Percentiles rank a stretch among this genome's conserved stretches.
Evolutionary conservation across 2,888 invertebrate species (phyloP).

Genomic region (Strigamia maritima): DNA sequence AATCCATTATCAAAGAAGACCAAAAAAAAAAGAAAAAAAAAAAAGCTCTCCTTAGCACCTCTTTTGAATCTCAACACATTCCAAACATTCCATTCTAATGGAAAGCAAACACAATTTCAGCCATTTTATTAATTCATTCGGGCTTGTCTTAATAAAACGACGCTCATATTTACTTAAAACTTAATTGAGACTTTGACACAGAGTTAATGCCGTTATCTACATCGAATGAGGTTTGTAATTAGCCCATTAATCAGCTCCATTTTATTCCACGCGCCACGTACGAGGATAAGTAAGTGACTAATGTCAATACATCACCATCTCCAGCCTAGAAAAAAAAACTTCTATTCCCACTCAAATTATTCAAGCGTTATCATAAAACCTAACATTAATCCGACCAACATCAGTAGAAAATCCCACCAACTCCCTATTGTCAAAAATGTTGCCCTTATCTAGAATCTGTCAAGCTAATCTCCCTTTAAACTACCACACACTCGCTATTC

Average conservation of each 20-base stretch:
- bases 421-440: conserved; percentile 9
- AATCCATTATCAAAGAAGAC: background rate
- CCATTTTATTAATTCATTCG: background rate
- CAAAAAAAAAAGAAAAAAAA: too few species aligned
- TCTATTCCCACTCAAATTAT: background rate
- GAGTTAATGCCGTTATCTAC: conserved; percentile 28
- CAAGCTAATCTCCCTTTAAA: conserved; percentile 6
- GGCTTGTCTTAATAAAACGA: background rate
- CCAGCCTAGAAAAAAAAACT: background rate
- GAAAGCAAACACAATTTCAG: background rate
- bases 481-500: too few species aligned
- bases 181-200: conserved; percentile 32
- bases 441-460: conserved; percentile 12
- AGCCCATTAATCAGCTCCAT: conserved; percentile 11
- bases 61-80: background rate
- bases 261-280: background rate
- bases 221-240: conserved; percentile 24
- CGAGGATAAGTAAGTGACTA: background rate
- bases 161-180: background rate
- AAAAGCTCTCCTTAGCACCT: background rate
- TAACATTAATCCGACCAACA: conserved; percentile 2
- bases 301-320: conserved; percentile 11
- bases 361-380: background rate
- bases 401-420: background rate
- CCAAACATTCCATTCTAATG: background rate